Evolutionary conservation across 2,888 invertebrate genomes (phyloP), one percentile per base, ranked within the genome.

Genomic region (Agrochola lota): DNA sequence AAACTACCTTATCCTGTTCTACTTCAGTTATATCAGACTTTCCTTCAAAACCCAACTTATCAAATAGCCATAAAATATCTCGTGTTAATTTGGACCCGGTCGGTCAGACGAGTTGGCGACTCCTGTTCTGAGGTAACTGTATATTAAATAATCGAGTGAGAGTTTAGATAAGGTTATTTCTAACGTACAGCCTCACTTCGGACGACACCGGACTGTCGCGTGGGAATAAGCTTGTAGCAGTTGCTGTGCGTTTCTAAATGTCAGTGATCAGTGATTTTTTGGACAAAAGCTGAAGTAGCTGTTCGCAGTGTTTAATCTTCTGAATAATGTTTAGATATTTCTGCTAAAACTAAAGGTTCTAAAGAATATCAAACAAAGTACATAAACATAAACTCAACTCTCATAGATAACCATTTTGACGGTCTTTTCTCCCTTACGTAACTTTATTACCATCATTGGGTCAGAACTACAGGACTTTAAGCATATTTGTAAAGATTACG

Each of bases 141-240:
- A 77, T 62, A 60, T 82, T 71, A 82, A n/a, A 59, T 76, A 82
- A 81, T 72, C 66, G 60, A 76, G 72, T 77, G 71, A 60, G n/a
- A 74, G 26, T 26, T 40, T 23, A 52, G 40, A 74, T 74, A 74
- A 20, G n/a, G 49, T 12, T 74, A 35, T 73, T 74, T 70, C 71
- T 66, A 49, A 49, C n/a, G 30, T 57, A 30, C n/a, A 74, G 49
- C 40, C 49, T 55, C 23, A 52, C 30, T 64, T 46, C 15, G 40
- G 60, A 49, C 43, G 74, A 20, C 46, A 59, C 66, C 43, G 23
- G 57, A 35, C 63, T 43, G 43, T 23, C 15, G 23, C n/a, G 30
- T 15, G 2, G 52, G 68, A 43, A 59, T 70, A 11, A 69, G n/a
- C 57, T n/a, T 30, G 26, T 23, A 64, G 23, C 23, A 66, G 40